phyloP scores from a whole-genome alignment of 2,797 vertebrate species.

The Cyclopterus lumpus region DNA sequence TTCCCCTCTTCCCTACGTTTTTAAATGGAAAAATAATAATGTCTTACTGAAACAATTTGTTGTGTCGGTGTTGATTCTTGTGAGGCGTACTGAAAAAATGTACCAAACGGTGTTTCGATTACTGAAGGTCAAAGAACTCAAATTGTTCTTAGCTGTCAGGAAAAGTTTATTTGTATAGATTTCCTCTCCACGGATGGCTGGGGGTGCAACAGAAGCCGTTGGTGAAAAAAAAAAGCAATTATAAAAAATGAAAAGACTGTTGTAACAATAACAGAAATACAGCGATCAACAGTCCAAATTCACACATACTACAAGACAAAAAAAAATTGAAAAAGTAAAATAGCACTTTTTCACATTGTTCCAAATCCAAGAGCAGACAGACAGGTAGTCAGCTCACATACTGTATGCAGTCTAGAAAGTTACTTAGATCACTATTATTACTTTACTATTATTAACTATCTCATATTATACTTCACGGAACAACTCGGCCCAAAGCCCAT shows the following conservation, averaged over 20 bases:
- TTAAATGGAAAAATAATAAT: neutral
- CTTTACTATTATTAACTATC: neutral
- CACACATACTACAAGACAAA: neutral
- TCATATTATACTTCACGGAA: neutral
- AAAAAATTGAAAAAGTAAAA: neutral
- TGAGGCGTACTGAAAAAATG: neutral
- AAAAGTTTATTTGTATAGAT: neutral
- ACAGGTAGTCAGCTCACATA: neutral
- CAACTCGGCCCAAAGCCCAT: neutral
- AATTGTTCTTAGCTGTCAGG: neutral
- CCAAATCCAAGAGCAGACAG: too few relatives aligned
- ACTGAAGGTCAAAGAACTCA: constrained; percentile 1
- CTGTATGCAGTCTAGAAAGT: neutral
- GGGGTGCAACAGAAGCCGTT: neutral
- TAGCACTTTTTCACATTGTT: neutral
- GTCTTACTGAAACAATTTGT: neutral
- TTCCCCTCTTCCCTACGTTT: neutral
- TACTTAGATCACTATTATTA: neutral
- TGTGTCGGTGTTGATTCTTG: neutral
- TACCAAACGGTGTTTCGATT: neutral
- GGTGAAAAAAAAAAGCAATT: constrained; percentile 15
- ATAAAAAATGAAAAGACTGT: constrained; percentile 1
- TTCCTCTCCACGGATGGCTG: constrained; percentile 7
- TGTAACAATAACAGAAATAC: constrained; percentile 3
- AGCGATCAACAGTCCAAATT: neutral